phyloP scores from a whole-genome alignment of 2,113 vertebrate genomes.

The Grammomys surdaster region DNA sequence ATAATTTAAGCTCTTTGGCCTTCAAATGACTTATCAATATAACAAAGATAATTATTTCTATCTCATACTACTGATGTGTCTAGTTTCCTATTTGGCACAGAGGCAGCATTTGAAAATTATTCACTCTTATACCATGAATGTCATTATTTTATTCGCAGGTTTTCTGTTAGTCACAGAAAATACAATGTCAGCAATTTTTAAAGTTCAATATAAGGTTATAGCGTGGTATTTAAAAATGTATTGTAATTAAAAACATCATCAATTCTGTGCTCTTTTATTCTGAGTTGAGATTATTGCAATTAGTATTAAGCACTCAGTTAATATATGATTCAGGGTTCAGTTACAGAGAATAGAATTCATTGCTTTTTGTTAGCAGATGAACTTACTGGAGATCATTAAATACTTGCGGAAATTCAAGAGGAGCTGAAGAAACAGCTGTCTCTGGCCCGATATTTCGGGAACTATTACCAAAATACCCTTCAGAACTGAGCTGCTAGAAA shows the following conservation, averaged over 20 bases:
- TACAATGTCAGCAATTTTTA: constrained; percentile 16
- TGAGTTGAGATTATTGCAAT: neutral
- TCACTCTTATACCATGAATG: neutral
- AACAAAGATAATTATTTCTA: constrained; percentile 48
- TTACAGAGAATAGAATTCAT: neutral
- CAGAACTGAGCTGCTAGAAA: neutral
- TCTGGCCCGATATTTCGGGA: neutral
- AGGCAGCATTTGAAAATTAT: constrained; percentile 9
- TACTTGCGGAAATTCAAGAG: neutral
- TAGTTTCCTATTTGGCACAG: constrained; percentile 27
- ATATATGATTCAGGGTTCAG: constrained; percentile 6
- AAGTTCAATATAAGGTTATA: constrained; percentile 59
- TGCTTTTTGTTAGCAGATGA: neutral
- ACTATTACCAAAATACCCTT: constrained; percentile 27
- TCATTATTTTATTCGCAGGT: constrained; percentile 43
- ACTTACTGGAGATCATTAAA: constrained; percentile 12
- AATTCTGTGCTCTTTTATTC: constrained; percentile 33
- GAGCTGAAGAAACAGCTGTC: neutral
- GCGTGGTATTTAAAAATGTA: neutral
- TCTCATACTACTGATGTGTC: neutral
- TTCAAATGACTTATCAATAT: constrained; percentile 48
- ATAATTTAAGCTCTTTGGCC: neutral
- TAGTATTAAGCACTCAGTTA: constrained; percentile 1
- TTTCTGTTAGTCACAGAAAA: constrained; percentile 46
- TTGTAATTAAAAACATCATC: constrained; percentile 62